Conservation (phyloP, 2,113 vertebrate species). For the Corythaixoides concolor region DNA sequence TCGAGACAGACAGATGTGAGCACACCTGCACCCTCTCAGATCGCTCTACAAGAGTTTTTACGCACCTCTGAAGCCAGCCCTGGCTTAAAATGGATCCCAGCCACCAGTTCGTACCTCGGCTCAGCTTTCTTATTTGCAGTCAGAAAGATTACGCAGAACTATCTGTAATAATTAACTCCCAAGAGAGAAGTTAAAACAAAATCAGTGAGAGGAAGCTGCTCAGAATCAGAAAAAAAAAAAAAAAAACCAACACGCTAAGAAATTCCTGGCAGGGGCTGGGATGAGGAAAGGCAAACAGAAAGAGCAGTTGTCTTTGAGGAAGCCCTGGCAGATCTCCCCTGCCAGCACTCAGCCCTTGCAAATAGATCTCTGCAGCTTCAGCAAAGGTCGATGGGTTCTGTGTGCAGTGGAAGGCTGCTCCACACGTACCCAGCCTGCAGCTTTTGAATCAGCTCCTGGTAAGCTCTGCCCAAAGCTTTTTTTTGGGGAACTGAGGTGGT, state of each 20-base stretch:
- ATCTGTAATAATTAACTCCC: slow-evolving; percentile 16
- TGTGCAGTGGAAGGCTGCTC: not conserved
- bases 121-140: not conserved
- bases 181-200: not conserved
- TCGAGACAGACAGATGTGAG: not conserved
- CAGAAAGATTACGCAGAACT: not conserved
- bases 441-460: not conserved
- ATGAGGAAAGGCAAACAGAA: not conserved
- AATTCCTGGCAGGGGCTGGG: slow-evolving; percentile 2
- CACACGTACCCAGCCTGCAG: not conserved
- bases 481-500: not conserved
- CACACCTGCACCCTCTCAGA: not conserved
- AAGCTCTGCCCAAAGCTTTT: not conserved
- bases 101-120: rapidly evolving
- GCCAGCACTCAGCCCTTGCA: not conserved
- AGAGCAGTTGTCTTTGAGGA: not conserved
- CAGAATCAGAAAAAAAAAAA: not conserved
- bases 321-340: not conserved
- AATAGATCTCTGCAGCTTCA: not conserved
- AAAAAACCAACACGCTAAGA: not conserved
- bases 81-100: not conserved
- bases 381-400: rapidly evolving
- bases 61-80: not conserved
- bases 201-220: not conserved
- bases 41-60: not conserved